Evolutionary conservation across 2,797 vertebrate species (phyloP).

Genomic region (Heteromormyrus szaboi): DNA sequence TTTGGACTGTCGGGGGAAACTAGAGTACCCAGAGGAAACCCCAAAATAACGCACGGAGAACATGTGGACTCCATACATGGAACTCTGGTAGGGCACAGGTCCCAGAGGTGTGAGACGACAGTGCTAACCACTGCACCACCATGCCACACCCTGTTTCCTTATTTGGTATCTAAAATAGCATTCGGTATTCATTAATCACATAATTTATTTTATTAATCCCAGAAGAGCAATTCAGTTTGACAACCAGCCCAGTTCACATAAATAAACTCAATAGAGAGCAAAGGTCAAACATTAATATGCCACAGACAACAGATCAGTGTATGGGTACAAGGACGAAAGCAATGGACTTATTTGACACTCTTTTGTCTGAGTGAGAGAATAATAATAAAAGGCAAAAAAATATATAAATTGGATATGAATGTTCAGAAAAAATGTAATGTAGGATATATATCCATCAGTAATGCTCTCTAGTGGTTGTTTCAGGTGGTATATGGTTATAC

Average conservation of each 20-base stretch:
- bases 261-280: too few species aligned
- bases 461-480: not conserved
- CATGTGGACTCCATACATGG: not conserved
- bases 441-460: not conserved
- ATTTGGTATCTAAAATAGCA: not conserved
- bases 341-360: not conserved
- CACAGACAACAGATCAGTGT: too few species aligned
- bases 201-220: too few species aligned
- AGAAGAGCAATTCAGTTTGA: too few species aligned
- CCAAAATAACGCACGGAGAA: not conserved
- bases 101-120: not conserved
- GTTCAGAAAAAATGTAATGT: not conserved
- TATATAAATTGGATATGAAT: not conserved
- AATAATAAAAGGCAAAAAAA: not conserved
- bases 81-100: not conserved
- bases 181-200: not conserved
- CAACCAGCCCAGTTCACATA: too few species aligned
- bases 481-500: not conserved
- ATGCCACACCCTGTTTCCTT: not conserved
- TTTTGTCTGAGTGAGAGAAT: not conserved
- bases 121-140: not conserved
- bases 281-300: too few species aligned
- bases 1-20: not conserved
- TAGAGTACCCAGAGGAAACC: not conserved
- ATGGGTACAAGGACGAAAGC: too few species aligned